Evolutionary conservation across 1,140 invertebrate genomes (phyloP).

Genomic region (Trichonephila clavipes): DNA sequence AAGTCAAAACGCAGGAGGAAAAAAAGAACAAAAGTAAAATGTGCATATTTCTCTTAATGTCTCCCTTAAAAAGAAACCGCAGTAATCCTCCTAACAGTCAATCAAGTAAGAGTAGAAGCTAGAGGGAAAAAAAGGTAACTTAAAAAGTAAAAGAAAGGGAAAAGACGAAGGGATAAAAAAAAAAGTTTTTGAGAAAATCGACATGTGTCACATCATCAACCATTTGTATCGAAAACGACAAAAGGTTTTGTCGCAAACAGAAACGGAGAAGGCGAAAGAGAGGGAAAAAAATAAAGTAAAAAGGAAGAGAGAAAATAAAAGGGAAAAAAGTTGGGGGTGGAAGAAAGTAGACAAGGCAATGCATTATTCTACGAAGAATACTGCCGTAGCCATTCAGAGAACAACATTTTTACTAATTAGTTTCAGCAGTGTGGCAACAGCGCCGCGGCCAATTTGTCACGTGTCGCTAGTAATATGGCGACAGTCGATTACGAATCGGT

Average conservation of each 20-base stretch:
- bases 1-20: neutral
- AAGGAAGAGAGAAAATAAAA: neutral
- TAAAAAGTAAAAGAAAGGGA: neutral
- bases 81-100: neutral
- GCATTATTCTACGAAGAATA: constrained; percentile 43
- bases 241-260: constrained; percentile 29
- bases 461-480: constrained; percentile 68
- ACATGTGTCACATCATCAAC: constrained; percentile 46
- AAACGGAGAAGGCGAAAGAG: neutral
- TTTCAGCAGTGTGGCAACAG: constrained; percentile 65
- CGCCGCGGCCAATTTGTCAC: constrained; percentile 71
- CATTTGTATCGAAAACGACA: constrained; percentile 59
- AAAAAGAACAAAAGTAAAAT: neutral
- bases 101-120: neutral
- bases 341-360: neutral
- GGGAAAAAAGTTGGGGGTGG: neutral
- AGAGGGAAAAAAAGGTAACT: neutral
- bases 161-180: neutral
- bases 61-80: constrained; percentile 1
- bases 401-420: constrained; percentile 73
- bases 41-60: constrained; percentile 10
- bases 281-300: neutral
- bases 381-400: constrained; percentile 38
- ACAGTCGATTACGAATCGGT: constrained; percentile 70
- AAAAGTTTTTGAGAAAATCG: constrained; percentile 45